A percentile compares a stretch with the other conserved stretches of the same genome.
phyloP scores from a whole-genome alignment of 2,797 vertebrate species.

The Falco naumanni region DNA sequence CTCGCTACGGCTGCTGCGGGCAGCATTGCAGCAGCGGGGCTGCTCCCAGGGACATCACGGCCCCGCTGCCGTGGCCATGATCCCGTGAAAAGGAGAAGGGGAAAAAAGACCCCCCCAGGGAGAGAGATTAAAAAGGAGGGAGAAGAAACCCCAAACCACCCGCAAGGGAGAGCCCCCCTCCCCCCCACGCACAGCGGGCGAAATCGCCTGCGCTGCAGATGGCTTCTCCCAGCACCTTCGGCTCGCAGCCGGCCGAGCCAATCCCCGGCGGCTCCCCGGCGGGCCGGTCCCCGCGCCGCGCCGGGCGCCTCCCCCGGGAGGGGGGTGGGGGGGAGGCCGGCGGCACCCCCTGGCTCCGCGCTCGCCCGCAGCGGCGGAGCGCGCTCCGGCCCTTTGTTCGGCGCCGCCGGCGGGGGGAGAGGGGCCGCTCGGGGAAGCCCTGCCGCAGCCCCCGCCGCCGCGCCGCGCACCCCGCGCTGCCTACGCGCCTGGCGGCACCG shows the following conservation, averaged over 20 bases:
- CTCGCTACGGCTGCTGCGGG: conserved; percentile 22
- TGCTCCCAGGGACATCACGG: conserved; percentile 2
- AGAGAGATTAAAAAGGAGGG: not conserved
- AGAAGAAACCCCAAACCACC: not conserved
- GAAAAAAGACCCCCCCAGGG: not conserved
- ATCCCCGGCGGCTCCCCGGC: not conserved
- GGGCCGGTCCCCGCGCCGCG: not conserved
- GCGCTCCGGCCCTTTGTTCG: not conserved
- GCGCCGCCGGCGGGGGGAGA: too few relatives aligned
- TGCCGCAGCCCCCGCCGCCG: not conserved
- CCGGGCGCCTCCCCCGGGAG: not conserved
- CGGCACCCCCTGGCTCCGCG: not conserved
- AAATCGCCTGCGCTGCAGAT: not conserved
- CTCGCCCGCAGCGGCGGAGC: not conserved
- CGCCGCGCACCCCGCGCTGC: not conserved
- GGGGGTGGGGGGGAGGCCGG: not conserved
- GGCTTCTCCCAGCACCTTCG: conserved; percentile 1
- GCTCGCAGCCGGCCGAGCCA: not conserved
- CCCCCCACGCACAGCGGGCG: not conserved
- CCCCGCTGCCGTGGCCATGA: not conserved
- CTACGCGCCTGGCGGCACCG: not conserved
- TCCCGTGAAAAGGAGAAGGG: not conserved
- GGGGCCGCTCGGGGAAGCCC: not conserved
- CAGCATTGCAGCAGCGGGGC: not conserved
- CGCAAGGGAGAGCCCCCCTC: not conserved